Percentiles rank a stretch among this genome's conserved stretches.
Evolutionary conservation across 2,113 vertebrate species (phyloP).

Genomic region (Pangasianodon gigas): DNA sequence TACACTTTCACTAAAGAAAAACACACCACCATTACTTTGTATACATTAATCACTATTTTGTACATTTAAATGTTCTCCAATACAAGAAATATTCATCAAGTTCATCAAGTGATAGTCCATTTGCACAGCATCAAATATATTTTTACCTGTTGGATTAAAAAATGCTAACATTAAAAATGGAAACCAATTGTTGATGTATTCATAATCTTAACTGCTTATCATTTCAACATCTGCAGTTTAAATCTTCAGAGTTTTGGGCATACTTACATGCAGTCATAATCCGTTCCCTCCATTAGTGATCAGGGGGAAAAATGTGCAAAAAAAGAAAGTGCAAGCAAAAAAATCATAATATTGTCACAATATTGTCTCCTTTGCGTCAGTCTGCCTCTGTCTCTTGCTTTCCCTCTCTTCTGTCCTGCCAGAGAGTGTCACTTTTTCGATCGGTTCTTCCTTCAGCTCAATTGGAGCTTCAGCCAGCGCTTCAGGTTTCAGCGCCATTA

Average conservation of each 20-base stretch:
- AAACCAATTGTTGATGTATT: neutral
- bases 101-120: neutral
- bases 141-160: neutral
- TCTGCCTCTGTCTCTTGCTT: conserved; percentile 12
- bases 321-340: neutral
- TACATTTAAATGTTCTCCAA: neutral
- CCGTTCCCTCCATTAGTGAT: neutral
- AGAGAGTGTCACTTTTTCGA: conserved; percentile 49
- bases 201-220: neutral
- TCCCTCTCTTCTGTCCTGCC: conserved; percentile 49
- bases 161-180: neutral
- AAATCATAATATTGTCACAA: too few relatives aligned
- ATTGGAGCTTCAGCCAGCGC: conserved; percentile 34
- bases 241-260: neutral
- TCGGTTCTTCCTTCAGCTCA: conserved; percentile 52
- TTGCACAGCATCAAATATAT: neutral
- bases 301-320: neutral
- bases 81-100: neutral
- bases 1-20: conserved; percentile 58
- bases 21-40: neutral
- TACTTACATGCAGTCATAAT: conserved; percentile 21
- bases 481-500: conserved; percentile 62
- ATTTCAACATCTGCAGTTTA: neutral
- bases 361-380: conserved; percentile 5
- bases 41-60: neutral